These are phyloP conservation scores for Ginglymostoma cirratum DNA, from an alignment of 2,113 vertebrate genomes.

Conservation along the genomic window DNA sequence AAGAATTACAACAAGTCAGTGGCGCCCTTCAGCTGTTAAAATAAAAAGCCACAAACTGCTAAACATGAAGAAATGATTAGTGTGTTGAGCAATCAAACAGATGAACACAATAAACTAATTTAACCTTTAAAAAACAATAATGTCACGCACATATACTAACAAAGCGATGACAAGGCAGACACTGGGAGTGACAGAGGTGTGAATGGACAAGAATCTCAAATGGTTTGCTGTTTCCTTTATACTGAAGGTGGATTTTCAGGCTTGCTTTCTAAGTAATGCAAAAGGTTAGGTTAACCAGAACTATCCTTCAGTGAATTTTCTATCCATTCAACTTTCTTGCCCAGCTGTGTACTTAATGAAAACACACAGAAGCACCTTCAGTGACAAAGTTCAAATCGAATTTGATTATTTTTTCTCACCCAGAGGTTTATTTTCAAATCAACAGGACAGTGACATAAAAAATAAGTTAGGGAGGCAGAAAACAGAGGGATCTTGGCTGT, in stretches of 20 bases:
- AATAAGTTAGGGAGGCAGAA: background rate
- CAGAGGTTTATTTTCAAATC: background rate
- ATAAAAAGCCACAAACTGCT: background rate
- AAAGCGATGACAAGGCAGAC: background rate
- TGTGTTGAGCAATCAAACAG: background rate
- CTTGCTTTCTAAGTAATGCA: background rate
- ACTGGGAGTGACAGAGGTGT: background rate
- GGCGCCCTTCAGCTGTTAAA: slow-evolving; percentile 2
- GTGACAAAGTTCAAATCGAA: background rate
- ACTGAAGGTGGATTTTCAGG: background rate
- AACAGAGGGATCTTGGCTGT: background rate
- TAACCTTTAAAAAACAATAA: background rate
- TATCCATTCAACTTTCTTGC: background rate
- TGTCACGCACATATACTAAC: background rate
- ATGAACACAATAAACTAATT: background rate
- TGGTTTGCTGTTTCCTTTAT: background rate
- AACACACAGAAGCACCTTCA: background rate
- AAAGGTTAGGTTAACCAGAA: background rate
- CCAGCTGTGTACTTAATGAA: background rate
- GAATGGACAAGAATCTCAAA: background rate
- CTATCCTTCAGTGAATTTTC: background rate
- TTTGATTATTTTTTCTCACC: background rate
- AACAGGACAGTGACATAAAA: background rate
- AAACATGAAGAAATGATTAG: background rate
- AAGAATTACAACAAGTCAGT: background rate